Conservation (phyloP, 2,888 invertebrate genomes). For the Lasioglossum pauxillum region DNA sequence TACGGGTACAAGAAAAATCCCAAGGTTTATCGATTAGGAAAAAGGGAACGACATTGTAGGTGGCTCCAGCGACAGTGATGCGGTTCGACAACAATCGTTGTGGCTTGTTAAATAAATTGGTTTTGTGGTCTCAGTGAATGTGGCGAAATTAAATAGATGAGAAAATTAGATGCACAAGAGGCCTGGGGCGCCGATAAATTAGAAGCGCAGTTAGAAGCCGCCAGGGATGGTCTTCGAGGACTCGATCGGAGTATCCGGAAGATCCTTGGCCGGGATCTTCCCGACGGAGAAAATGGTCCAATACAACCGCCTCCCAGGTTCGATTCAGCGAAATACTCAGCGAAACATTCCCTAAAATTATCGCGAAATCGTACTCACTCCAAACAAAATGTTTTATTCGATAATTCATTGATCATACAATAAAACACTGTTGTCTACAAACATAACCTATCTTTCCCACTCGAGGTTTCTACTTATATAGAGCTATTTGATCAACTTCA, state of each 20-base stretch:
- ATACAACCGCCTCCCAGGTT: constrained; percentile 72
- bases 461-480: background rate
- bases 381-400: background rate
- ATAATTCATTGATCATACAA: constrained; percentile 20
- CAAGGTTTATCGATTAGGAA: constrained; percentile 59
- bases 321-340: constrained; percentile 20
- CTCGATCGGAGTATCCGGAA: constrained; percentile 82
- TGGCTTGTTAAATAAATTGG: constrained; percentile 49
- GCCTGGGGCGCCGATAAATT: constrained; percentile 81
- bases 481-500: background rate
- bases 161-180: constrained; percentile 80
- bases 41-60: constrained; percentile 49
- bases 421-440: constrained; percentile 28
- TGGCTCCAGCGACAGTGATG: constrained; percentile 63
- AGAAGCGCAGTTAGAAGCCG: constrained; percentile 82
- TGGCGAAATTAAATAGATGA: constrained; percentile 70
- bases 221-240: constrained; percentile 81
- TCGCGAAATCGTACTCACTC: background rate
- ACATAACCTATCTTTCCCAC: constrained; percentile 57
- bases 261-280: constrained; percentile 82
- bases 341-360: background rate
- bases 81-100: constrained; percentile 62
- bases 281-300: constrained; percentile 81
- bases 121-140: constrained; percentile 39
- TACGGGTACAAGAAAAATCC: constrained; percentile 38